These are phyloP conservation scores for Tyria jacobaeae DNA, from an alignment of 2,888 invertebrate species.

Conservation along the genomic window DNA sequence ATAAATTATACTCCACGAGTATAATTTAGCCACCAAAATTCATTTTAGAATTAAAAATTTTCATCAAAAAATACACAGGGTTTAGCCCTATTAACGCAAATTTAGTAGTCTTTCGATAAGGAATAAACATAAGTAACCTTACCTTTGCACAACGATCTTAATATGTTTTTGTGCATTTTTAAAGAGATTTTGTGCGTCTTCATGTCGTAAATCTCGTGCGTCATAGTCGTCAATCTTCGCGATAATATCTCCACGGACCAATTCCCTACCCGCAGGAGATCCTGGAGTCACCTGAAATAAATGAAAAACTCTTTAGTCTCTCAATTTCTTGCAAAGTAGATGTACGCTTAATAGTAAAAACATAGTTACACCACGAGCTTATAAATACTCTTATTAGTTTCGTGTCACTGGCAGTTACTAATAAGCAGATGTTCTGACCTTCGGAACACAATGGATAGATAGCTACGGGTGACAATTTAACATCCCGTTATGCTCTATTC, in stretches of 20 bases:
- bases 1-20: too few relatives aligned
- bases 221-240: conserved; percentile 96
- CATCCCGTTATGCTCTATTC: neutral
- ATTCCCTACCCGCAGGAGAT: conserved; percentile 93
- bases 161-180: conserved; percentile 93
- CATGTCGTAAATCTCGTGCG: conserved; percentile 94
- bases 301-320: conserved; percentile 5
- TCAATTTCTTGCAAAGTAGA: too few relatives aligned
- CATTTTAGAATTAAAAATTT: neutral
- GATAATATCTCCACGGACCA: conserved; percentile 96
- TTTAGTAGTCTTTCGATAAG: too few relatives aligned
- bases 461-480: too few relatives aligned
- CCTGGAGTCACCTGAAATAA: conserved; percentile 93
- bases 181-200: conserved; percentile 96
- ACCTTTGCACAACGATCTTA: conserved; percentile 94
- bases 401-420: too few relatives aligned
- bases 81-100: too few relatives aligned
- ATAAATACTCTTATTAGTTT: too few relatives aligned
- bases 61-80: neutral
- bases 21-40: too few relatives aligned
- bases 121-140: conserved; percentile 33
- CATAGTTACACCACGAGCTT: too few relatives aligned
- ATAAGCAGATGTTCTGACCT: too few relatives aligned
- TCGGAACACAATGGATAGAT: too few relatives aligned
- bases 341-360: too few relatives aligned